Evolutionary conservation across 2,113 vertebrate species (phyloP), one percentile per base, ranked within the genome.

Genomic region (Trematocara unimaculatum): DNA sequence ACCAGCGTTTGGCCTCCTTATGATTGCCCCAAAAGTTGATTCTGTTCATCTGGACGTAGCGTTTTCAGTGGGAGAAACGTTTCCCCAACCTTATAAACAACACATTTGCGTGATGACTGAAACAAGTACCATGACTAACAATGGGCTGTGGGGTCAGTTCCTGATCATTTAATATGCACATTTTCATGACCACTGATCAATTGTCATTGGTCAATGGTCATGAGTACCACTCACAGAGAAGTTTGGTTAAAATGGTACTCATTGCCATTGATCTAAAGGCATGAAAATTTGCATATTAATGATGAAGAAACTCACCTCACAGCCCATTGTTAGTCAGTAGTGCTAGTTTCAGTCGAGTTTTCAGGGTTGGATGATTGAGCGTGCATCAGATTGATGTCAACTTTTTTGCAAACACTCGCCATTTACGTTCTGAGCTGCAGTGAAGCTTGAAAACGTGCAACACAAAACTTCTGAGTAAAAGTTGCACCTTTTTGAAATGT

Each of bases 61-160:
- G 2, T 35, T 62, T 62, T 62, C 58, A 62, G 58, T 11, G 29
- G 29, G 58, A 35, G 29, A 62, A 4, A 35, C 0, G 8, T 62
- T 33, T 62, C 31, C 17, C 58, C 58, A 35, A 62, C 58, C 9
- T 62, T 62, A 62, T 35, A 62, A 62, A 62, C 3, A 12, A 35
- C 31, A 12, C 17, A 7, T 62, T 62, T 62, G 17, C 4, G 4
- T 62, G 2, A 62, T 7, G 58, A 62, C 17, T 62, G 31, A 62
- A n/a, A 62, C 31, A 11, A 62, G 58, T n/a, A 1, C 58, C 31
- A n/a, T 35, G 58, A 4, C 9, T 12, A 62, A n/a, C 58, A 62
- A 1, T 12, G 58, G 58, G 31, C 58, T 62, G 31, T n/a, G 58
- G 0, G 9, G 31, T n/a, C 0, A 62, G 1, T 62, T 62, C 2